phyloP scores from a whole-genome alignment of 1,140 invertebrate genomes.

The Thaumatotibia leucotreta region DNA sequence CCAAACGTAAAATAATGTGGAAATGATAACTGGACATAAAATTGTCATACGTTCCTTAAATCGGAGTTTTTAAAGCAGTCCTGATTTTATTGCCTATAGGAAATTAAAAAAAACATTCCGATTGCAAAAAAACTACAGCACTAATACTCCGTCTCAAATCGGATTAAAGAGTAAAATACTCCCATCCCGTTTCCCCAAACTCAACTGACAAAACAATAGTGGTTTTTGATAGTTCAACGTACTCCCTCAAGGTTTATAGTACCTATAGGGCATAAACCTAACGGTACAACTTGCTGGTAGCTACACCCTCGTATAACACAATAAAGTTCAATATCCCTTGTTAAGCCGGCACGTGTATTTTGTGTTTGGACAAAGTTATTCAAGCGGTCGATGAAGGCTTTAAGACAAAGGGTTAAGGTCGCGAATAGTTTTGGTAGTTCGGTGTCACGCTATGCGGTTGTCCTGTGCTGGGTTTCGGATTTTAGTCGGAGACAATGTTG shows the following conservation, averaged over 20 bases:
- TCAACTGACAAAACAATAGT: not conserved
- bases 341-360: not conserved
- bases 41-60: too few relatives aligned
- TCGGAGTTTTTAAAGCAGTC: too few relatives aligned
- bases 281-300: conserved; percentile 17
- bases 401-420: not conserved
- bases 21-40: too few relatives aligned
- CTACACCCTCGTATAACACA: not conserved
- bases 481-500: not conserved
- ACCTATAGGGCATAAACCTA: conserved; percentile 20
- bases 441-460: not conserved
- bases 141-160: not conserved
- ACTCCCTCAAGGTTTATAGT: conserved; percentile 42
- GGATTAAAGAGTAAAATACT: not conserved
- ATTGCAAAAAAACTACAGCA: not conserved
- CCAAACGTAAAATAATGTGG: too few relatives aligned
- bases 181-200: not conserved
- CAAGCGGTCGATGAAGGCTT: not conserved
- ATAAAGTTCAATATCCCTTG: not conserved
- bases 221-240: conserved; percentile 32
- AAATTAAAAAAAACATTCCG: too few relatives aligned
- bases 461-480: not conserved
- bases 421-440: not conserved
- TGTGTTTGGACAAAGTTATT: not conserved
- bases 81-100: too few relatives aligned